These are phyloP conservation scores for Rhinella marina DNA, from an alignment of 2,797 vertebrate genomes.

Conservation along the genomic window DNA sequence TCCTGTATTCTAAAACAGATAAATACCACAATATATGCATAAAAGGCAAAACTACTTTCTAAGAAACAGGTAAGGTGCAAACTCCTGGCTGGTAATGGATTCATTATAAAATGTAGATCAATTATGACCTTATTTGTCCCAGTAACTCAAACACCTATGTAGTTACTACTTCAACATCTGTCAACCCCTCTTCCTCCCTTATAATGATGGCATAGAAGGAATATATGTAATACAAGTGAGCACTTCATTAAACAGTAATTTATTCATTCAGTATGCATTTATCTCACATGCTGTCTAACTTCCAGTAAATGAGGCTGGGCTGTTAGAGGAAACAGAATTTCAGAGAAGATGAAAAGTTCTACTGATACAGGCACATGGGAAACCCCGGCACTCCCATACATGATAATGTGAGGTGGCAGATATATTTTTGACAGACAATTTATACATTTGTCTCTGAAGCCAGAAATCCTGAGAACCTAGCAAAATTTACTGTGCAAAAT, in stretches of 20 bases:
- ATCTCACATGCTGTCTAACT: not conserved
- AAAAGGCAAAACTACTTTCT: too few species aligned
- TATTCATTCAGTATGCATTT: not conserved
- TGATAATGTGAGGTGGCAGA: conserved; percentile 32
- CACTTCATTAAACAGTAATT: not conserved
- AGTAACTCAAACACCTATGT: not conserved
- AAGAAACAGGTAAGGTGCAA: too few species aligned
- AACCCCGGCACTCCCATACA: conserved; percentile 6
- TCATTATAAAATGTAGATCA: too few species aligned
- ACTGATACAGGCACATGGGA: conserved; percentile 15
- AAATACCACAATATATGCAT: too few species aligned
- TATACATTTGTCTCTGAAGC: conserved; percentile 3
- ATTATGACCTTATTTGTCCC: not conserved
- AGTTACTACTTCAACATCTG: not conserved
- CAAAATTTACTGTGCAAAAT: too few species aligned
- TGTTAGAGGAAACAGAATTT: conserved; percentile 23
- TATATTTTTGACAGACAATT: conserved; percentile 5
- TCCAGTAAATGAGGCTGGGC: conserved; percentile 1
- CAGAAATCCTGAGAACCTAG: too few species aligned
- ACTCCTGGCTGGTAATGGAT: too few species aligned
- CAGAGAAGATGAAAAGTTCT: not conserved
- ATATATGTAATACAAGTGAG: not conserved
- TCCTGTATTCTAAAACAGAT: too few species aligned
- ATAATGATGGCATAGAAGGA: not conserved
- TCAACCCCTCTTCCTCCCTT: not conserved